Evolutionary conservation across 2,797 vertebrate genomes (phyloP), one percentile per base, ranked within the genome.

Genomic region (Neostethus bicornis): DNA sequence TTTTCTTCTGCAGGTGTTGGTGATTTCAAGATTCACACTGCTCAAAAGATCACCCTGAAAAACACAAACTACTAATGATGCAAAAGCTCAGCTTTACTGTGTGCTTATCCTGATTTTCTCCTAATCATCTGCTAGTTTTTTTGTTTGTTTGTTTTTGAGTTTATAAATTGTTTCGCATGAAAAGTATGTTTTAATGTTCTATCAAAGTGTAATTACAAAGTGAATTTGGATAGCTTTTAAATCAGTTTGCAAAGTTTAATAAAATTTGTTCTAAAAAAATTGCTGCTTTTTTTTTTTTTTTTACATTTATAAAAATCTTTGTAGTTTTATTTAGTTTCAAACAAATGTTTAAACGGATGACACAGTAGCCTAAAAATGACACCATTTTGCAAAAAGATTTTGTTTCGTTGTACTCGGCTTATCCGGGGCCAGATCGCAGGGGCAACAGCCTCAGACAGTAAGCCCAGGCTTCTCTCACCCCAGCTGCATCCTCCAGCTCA

Each of bases 31-130:
- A 93, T 96, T 12, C 32, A 70, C 1, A 21, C 55, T 0, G 41
- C 77, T 57, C 94, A 95, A 64, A 91, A 66, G 42, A 90, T 98
- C 54, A 88, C 88, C 65, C 87, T 98, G 60, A 89, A 84, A 76
- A 93, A 95, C 70, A 91, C 79, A 26, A 59, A 25, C 54, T 95
- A 90, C 77, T 92, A 66, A 92, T 43, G 20, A 63, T 51, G 11
- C n/a, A 48, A 8, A 17, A 44, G 24, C 37, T 9, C 43, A 46
- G 8, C 59, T 55, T 69, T 21, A 56, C 42, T 34, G 5, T n/a
- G 3, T 69, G 38, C 80, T 57, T 65, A 13, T 24, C 11, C 29
- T 17, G 34, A 58, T 34, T 46, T 46, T 31, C 7, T 45, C 61
- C 38, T 12, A 19, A 25, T 61, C 25, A 20, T 37, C 2, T 47